These are phyloP conservation scores for Hemitrygon akajei DNA, from an alignment of 2,797 vertebrate genomes.

Conservation along the genomic window DNA sequence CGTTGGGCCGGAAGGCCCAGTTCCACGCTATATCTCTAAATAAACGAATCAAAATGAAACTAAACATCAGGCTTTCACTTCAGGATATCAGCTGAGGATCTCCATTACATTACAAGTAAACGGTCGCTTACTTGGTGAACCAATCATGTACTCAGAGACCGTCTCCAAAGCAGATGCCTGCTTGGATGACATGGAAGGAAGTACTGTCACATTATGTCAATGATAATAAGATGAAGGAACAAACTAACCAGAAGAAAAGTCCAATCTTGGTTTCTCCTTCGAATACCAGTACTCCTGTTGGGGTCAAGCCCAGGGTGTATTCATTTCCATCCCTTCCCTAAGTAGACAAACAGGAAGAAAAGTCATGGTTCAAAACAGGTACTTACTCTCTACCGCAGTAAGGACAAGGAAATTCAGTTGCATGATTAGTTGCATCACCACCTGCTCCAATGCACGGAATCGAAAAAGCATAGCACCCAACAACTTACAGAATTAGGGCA, in stretches of 20 bases:
- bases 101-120: background rate
- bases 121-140: background rate
- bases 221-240: background rate
- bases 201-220: too few relatives aligned
- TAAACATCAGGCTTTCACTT: background rate
- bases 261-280: constrained; percentile 96
- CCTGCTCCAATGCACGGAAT: too few relatives aligned
- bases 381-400: background rate
- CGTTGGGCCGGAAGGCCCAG: too few relatives aligned
- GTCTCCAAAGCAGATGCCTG: background rate
- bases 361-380: constrained; percentile 27
- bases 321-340: constrained; percentile 96
- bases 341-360: constrained; percentile 42
- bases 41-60: too few relatives aligned
- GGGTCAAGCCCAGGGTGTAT: constrained; percentile 91
- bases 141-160: too few relatives aligned
- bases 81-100: background rate
- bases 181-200: background rate
- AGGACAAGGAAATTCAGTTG: too few relatives aligned
- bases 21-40: too few relatives aligned
- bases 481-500: too few relatives aligned
- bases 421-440: too few relatives aligned
- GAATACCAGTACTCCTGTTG: constrained; percentile 95
- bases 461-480: too few relatives aligned
- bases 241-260: constrained; percentile 89